Conservation (phyloP, 2,113 vertebrate species). For the Stegostoma tigrinum region DNA sequence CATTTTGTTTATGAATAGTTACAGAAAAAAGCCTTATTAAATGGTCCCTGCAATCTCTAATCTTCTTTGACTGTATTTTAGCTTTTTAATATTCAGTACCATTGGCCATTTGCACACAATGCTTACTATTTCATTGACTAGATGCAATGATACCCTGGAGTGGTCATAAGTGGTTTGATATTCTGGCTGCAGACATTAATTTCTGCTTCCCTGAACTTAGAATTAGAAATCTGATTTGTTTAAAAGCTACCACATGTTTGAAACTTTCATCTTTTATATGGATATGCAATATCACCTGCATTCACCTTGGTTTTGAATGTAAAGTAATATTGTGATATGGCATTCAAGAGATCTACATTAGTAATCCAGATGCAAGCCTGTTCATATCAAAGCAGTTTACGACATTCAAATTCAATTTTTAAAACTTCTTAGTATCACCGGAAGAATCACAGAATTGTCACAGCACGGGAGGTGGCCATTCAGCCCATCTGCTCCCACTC, state of each 20-base stretch:
- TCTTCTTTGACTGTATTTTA: background rate
- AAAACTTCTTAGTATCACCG: too few relatives aligned
- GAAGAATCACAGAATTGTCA: too few relatives aligned
- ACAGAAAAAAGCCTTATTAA: background rate
- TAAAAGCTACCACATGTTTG: background rate
- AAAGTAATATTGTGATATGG: background rate
- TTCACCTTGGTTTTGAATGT: background rate
- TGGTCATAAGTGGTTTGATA: background rate
- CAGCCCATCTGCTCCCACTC: too few relatives aligned
- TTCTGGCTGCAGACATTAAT: background rate
- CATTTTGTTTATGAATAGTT: conserved; percentile 9
- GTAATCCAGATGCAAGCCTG: too few relatives aligned
- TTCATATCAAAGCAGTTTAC: too few relatives aligned
- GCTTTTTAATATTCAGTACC: background rate
- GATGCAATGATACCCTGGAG: background rate
- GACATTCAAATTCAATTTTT: too few relatives aligned
- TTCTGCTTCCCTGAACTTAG: background rate
- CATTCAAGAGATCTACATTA: too few relatives aligned
- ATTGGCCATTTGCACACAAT: background rate
- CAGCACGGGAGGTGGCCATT: too few relatives aligned
- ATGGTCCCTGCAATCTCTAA: background rate
- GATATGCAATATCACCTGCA: background rate
- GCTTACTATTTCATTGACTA: background rate
- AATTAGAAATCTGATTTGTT: background rate
- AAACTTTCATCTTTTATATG: background rate